Conservation (phyloP, 2,888 invertebrate genomes). For the Stegophylla sp. region DNA sequence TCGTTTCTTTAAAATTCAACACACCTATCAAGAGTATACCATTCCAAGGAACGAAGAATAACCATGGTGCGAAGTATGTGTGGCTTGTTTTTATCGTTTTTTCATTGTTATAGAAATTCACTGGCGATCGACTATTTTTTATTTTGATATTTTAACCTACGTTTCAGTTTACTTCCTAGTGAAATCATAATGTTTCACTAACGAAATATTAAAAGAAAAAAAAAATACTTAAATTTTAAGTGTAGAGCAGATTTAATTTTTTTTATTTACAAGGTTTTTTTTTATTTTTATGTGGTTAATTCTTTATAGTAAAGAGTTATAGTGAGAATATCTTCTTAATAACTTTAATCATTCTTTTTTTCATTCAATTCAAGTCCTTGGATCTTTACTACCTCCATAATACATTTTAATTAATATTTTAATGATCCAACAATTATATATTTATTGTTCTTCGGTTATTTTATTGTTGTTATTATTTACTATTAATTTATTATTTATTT, state of each 20-base stretch:
- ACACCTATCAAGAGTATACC: too few species aligned
- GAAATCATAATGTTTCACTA: too few species aligned
- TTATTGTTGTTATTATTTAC: too few species aligned
- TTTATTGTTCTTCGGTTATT: neutral
- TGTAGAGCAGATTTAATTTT: neutral
- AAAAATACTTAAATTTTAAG: too few species aligned
- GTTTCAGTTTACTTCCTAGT: too few species aligned
- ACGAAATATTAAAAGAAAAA: too few species aligned
- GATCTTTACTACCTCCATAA: neutral
- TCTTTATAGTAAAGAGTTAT: neutral
- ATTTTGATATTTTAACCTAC: too few species aligned
- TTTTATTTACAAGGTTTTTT: conserved; percentile 33
- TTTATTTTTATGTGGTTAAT: conserved; percentile 8
- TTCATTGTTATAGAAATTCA: neutral
- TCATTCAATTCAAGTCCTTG: conserved; percentile 2
- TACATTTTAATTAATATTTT: conserved; percentile 2
- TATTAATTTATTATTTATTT: too few species aligned
- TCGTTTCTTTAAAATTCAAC: too few species aligned
- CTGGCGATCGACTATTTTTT: too few species aligned
- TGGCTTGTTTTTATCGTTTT: neutral
- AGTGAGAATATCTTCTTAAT: conserved; percentile 1
- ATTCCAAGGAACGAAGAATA: too few species aligned
- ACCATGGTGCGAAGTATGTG: too few species aligned
- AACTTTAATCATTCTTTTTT: conserved; percentile 15
- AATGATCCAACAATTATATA: neutral